Percentiles rank a stretch among this genome's conserved stretches.
phyloP scores from a whole-genome alignment of 2,888 invertebrate genomes.

The Fabriciana adippe region DNA sequence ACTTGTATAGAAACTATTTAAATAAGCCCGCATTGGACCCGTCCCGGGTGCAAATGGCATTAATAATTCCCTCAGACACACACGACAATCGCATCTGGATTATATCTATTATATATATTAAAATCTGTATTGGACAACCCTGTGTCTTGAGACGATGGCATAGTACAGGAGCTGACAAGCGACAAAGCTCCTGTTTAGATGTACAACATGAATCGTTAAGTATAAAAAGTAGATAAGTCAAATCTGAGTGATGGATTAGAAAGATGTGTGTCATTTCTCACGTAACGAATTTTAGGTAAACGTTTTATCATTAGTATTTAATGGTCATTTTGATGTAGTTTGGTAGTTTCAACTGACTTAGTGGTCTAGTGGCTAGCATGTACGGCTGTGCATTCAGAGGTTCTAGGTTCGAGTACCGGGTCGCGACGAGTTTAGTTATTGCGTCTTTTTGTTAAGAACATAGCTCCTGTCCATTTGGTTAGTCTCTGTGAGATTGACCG shows the following conservation, averaged over 20 bases:
- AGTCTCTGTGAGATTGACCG: no score
- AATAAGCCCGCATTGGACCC: constrained; percentile 58
- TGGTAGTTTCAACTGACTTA: no score
- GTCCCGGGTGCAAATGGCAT: constrained; percentile 60
- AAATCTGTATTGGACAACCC: constrained; percentile 74
- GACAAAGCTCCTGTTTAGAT: constrained; percentile 36
- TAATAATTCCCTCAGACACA: constrained; percentile 80
- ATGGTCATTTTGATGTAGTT: no score
- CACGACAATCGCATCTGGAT: constrained; percentile 74
- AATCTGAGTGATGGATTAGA: constrained; percentile 14
- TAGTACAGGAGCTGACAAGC: constrained; percentile 55
- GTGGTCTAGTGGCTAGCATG: no score
- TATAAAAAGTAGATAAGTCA: constrained; percentile 19
- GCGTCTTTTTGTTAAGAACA: no score
- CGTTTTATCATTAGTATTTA: neutral
- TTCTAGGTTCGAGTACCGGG: no score
- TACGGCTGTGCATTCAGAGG: no score
- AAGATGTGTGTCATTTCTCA: neutral
- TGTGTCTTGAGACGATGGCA: constrained; percentile 66
- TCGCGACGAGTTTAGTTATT: no score
- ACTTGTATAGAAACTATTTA: constrained; percentile 57
- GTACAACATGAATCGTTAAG: constrained; percentile 20
- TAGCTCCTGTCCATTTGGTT: no score
- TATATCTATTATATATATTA: constrained; percentile 66
- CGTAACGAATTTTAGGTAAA: neutral